phyloP scores from a whole-genome alignment of 2,888 invertebrate genomes.

The Disparrhopalites patrizii region DNA sequence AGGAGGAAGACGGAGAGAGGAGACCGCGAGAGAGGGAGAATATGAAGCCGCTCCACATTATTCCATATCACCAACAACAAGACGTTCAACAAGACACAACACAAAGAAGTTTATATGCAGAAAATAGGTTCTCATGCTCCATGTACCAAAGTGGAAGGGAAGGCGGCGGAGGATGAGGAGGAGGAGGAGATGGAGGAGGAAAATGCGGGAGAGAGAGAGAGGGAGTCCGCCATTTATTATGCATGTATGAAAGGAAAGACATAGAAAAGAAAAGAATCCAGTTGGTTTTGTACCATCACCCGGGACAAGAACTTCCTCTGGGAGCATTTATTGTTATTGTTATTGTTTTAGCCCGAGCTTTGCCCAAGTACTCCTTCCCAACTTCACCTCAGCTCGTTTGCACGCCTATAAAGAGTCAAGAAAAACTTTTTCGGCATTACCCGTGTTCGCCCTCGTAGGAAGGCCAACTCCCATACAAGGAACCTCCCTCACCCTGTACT shows the following conservation, averaged over 20 bases:
- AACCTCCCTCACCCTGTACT: neutral
- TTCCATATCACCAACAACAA: too few species aligned
- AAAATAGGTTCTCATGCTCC: too few species aligned
- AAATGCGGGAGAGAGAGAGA: neutral
- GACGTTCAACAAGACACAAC: too few species aligned
- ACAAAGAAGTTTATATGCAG: too few species aligned
- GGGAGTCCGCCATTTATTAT: neutral
- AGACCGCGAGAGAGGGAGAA: neutral
- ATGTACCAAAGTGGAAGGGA: constrained; percentile 6
- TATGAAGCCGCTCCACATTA: neutral
- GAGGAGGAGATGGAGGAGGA: neutral
- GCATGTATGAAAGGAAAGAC: constrained; percentile 6
- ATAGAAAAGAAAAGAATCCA: neutral
- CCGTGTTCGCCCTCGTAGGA: too few species aligned
- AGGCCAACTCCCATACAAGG: too few species aligned
- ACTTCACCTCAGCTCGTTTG: constrained; percentile 12
- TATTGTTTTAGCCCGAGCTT: constrained; percentile 17
- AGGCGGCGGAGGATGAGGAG: neutral
- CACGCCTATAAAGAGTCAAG: constrained; percentile 1
- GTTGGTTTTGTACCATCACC: constrained; percentile 17
- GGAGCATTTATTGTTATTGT: constrained; percentile 29
- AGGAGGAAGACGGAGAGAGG: neutral
- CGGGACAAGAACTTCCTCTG: constrained; percentile 25
- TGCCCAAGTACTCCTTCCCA: neutral
- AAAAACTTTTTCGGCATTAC: too few species aligned